Conservation (phyloP, 2,888 invertebrate species). For the Ormyrus labotus region DNA sequence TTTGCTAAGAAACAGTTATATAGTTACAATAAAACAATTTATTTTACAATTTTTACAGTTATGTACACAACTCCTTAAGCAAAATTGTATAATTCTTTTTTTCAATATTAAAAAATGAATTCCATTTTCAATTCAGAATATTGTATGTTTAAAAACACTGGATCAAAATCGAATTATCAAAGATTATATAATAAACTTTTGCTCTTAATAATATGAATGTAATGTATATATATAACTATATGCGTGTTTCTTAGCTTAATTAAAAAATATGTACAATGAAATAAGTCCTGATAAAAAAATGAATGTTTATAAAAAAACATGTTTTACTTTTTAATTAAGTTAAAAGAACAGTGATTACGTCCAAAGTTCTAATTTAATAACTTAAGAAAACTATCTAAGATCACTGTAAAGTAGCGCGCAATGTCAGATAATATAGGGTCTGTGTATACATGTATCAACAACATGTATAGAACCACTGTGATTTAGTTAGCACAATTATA, state of each 20-base stretch:
- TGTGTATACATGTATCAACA: background rate
- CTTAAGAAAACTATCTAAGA: conserved; percentile 25
- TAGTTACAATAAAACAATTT: background rate
- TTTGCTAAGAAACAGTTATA: conserved; percentile 14
- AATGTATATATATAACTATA: conserved; percentile 1
- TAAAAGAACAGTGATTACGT: conserved; percentile 38
- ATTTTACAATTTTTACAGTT: background rate
- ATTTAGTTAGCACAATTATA: conserved; percentile 50
- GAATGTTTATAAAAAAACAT: background rate
- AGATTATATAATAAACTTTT: too few relatives aligned
- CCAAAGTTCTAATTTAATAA: conserved; percentile 36
- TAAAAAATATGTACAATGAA: conserved; percentile 8
- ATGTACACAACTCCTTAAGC: too few relatives aligned
- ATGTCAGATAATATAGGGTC: conserved; percentile 21
- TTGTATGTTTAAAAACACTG: background rate
- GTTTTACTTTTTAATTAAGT: conserved; percentile 18
- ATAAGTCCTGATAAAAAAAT: conserved; percentile 1
- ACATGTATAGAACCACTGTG: conserved; percentile 35
- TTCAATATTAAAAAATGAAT: background rate
- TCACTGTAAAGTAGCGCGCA: conserved; percentile 19
- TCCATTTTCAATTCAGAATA: background rate
- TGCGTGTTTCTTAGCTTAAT: conserved; percentile 18
- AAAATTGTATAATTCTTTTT: background rate
- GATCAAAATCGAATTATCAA: too few relatives aligned
- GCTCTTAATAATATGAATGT: too few relatives aligned